phyloP scores from a whole-genome alignment of 1,140 invertebrate genomes.

The Pollicipes pollicipes region DNA sequence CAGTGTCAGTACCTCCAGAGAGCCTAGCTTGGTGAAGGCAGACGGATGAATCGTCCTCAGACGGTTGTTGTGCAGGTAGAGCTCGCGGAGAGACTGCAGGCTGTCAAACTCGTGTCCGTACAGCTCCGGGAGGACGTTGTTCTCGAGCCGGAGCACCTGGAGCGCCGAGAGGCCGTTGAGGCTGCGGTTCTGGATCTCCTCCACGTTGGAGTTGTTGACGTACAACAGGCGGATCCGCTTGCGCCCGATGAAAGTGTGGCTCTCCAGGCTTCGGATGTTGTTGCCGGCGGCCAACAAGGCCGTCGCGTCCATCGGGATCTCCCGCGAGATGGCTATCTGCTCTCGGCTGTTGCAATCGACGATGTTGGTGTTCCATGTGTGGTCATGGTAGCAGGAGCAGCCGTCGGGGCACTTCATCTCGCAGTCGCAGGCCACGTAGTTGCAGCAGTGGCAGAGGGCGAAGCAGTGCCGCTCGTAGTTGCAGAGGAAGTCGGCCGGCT shows the following conservation, averaged over 20 bases:
- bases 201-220: slow-evolving; percentile 71
- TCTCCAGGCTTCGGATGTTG: slow-evolving; percentile 62
- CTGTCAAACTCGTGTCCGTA: slow-evolving; percentile 66
- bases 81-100: slow-evolving; percentile 46
- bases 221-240: slow-evolving; percentile 70
- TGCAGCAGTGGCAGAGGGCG: slow-evolving; percentile 79
- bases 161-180: slow-evolving; percentile 63
- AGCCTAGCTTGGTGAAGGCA: slow-evolving; percentile 59
- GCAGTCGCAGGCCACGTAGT: slow-evolving; percentile 69
- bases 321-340: slow-evolving; percentile 51
- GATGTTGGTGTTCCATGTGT: slow-evolving; percentile 81
- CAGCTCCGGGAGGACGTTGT: slow-evolving; percentile 59
- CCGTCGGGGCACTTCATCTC: slow-evolving; percentile 87
- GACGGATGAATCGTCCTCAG: slow-evolving; percentile 65
- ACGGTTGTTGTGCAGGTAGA: slow-evolving; percentile 72
- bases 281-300: slow-evolving; percentile 84
- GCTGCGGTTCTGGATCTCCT: slow-evolving; percentile 65
- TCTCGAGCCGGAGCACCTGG: slow-evolving; percentile 52
- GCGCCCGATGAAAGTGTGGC: slow-evolving; percentile 75
- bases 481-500: slow-evolving; percentile 75
- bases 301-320: slow-evolving; percentile 84
- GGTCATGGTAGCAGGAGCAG: slow-evolving; percentile 85
- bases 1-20: slow-evolving; percentile 60
- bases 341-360: slow-evolving; percentile 59
- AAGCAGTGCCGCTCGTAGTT: slow-evolving; percentile 84